These are phyloP conservation scores for Alosa alosa DNA, from an alignment of 2,113 vertebrate species.

Conservation along the genomic window DNA sequence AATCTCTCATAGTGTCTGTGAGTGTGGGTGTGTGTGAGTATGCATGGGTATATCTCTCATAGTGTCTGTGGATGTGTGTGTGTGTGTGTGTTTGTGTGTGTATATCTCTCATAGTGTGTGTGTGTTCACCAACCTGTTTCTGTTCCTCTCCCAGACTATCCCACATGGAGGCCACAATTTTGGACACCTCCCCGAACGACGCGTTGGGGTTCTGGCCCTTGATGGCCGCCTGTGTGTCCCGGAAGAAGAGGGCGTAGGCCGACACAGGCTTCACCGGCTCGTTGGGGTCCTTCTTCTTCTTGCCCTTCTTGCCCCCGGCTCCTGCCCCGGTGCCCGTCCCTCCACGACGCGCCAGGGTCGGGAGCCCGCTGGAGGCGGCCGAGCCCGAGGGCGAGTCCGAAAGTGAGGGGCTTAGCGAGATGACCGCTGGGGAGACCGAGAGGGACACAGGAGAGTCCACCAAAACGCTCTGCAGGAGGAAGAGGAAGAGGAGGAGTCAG, in stretches of 20 bases:
- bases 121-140: conserved; percentile 76
- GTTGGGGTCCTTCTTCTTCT: conserved; percentile 85
- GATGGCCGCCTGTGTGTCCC: conserved; percentile 89
- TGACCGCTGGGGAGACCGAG: conserved; percentile 60
- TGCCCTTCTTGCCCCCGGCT: conserved; percentile 64
- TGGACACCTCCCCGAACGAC: conserved; percentile 88
- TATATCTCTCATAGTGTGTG: not conserved
- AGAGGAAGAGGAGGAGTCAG: not conserved
- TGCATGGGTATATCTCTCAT: too few species aligned
- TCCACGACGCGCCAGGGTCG: conserved; percentile 59
- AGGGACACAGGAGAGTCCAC: conserved; percentile 69
- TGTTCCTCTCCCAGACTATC: conserved; percentile 91
- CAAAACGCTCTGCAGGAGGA: conserved; percentile 63
- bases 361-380: conserved; percentile 48
- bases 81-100: not conserved
- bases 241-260: conserved; percentile 88
- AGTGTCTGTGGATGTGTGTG: not conserved
- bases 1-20: too few species aligned
- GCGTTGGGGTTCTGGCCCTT: conserved; percentile 91
- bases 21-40: too few species aligned
- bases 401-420: conserved; percentile 64
- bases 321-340: conserved; percentile 54
- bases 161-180: conserved; percentile 94
- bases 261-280: conserved; percentile 88
- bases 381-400: conserved; percentile 47